Evolutionary conservation across 1,140 invertebrate species (phyloP).

Genomic region (Drosophila azteca): DNA sequence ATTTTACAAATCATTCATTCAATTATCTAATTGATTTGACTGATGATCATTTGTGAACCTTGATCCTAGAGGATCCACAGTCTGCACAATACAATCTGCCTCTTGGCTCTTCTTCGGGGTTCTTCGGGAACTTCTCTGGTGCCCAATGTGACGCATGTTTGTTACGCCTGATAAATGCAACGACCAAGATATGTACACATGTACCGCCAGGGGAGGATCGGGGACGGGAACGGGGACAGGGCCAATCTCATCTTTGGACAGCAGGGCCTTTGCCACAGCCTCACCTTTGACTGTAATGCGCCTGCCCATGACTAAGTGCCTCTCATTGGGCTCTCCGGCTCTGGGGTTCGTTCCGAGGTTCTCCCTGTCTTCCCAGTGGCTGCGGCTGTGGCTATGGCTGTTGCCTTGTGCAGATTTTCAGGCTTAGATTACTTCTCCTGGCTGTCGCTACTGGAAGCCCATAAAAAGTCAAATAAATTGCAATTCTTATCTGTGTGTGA

Average conservation of each 20-base stretch:
- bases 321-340: slow-evolving; percentile 13
- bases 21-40: slow-evolving; percentile 81
- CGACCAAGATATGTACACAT: slow-evolving; percentile 5
- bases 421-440: slow-evolving; percentile 44
- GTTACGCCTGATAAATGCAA: slow-evolving; percentile 68
- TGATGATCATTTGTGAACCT: slow-evolving; percentile 77
- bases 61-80: slow-evolving; percentile 44
- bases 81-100: not conserved
- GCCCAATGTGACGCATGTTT: slow-evolving; percentile 75
- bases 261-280: slow-evolving; percentile 4
- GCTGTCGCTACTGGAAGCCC: slow-evolving; percentile 46
- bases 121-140: not conserved
- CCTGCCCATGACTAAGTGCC: slow-evolving; percentile 67
- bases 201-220: not conserved
- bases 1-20: slow-evolving; percentile 81
- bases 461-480: slow-evolving; percentile 52
- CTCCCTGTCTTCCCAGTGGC: too few species aligned
- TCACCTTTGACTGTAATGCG: slow-evolving; percentile 64
- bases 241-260: slow-evolving; percentile 31
- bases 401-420: slow-evolving; percentile 35
- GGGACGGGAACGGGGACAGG: slow-evolving; percentile 10
- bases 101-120: slow-evolving; percentile 15
- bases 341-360: too few species aligned
- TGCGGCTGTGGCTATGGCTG: too few species aligned
- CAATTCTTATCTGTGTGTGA: slow-evolving; percentile 56